Percentiles rank a stretch among this genome's conserved stretches.
Evolutionary conservation across 2,888 invertebrate species (phyloP).

Genomic region (Andrena dorsata): DNA sequence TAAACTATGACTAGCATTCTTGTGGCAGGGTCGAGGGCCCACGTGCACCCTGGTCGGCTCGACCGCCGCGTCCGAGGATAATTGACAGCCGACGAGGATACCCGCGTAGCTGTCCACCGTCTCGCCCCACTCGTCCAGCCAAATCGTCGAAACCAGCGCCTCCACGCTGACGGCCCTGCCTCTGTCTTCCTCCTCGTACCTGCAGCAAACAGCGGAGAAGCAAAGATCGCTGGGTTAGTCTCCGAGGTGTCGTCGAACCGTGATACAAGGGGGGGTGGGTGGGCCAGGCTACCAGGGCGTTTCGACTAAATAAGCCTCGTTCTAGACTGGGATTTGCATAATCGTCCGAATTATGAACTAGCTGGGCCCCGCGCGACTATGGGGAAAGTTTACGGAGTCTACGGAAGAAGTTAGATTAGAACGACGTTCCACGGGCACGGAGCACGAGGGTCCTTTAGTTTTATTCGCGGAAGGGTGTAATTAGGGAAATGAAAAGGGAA

Average conservation of each 20-base stretch:
- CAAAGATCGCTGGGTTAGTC: not conserved
- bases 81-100: constrained; percentile 88
- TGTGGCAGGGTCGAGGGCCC: constrained; percentile 75
- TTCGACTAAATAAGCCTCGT: constrained; percentile 1
- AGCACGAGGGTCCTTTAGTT: not conserved
- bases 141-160: constrained; percentile 87
- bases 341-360: constrained; percentile 25
- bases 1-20: constrained; percentile 83
- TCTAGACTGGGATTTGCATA: constrained; percentile 39
- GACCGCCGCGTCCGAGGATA: constrained; percentile 85
- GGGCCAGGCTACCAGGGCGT: not conserved
- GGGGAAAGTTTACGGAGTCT: constrained; percentile 6
- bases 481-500: not conserved
- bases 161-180: constrained; percentile 86
- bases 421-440: not conserved
- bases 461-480: constrained; percentile 3
- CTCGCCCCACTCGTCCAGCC: constrained; percentile 88
- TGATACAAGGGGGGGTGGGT: not conserved
- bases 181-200: constrained; percentile 84
- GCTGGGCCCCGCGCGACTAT: not conserved
- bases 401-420: constrained; percentile 28
- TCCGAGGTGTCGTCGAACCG: not conserved
- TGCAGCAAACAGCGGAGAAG: constrained; percentile 45
- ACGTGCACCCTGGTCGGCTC: constrained; percentile 75
- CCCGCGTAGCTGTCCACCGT: constrained; percentile 86